Base-by-base conservation (phyloP, 2,888 invertebrate species). In the Camponotus fellah region DNA sequence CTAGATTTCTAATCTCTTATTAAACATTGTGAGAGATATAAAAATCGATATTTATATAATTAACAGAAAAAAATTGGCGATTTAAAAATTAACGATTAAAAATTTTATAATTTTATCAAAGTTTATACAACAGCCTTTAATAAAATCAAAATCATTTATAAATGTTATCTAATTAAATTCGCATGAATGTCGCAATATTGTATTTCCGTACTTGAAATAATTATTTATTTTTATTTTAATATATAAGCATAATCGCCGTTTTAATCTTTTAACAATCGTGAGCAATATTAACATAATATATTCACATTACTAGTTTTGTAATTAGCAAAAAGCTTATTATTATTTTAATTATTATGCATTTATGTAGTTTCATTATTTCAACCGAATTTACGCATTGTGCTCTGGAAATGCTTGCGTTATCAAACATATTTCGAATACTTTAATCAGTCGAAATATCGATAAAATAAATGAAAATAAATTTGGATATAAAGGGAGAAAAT, bases 271-370 rank as follows among this genome's bases (percentile, higher is more conserved):
- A 49, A 53, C 1, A 71, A 37, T 71, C 21, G 9, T 34, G n/a
- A 71, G 34, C 6, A 34, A 9, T 34, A 8, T 53, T 34, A 37
- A 6, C 14, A 14, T 21, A 71, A 69, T 69, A 34, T 2, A 34
- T 53, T 34, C 49, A 3, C 21, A 37, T 37, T 69, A 49, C 32
- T 68, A 34, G 5, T 8, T 49, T 69, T 53, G 37, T 5, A 14
- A 14, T 71, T 53, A 3, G 12, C 2, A 17, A 56, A 53, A 37
- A 53, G 21, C 14, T 34, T 53, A 56, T 37, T 49, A 14, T 46
- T 69, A 12, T 69, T 53, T 69, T 34, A 66, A 34, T 71, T 71
- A 71, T 53, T 4, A 71, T 14, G 8, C 8, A n/a, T 53, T 53
- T 53, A n/a, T 53, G n/a, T n/a, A 53, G n/a, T 53, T 53, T 53